phyloP scores from a whole-genome alignment of 2,797 vertebrate genomes.

The Cyclura pinguis region DNA sequence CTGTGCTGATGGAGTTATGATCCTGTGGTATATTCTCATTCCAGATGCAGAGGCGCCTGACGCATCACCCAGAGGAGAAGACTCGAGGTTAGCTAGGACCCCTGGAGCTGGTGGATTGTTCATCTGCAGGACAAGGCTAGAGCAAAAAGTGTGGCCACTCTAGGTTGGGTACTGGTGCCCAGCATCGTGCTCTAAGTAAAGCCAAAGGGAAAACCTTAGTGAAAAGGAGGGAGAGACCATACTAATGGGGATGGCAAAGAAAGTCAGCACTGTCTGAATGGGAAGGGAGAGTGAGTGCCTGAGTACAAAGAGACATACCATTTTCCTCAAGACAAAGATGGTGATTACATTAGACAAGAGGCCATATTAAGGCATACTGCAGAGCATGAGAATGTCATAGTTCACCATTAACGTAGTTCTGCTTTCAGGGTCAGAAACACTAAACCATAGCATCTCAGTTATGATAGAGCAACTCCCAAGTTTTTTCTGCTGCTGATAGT shows the following conservation, averaged over 20 bases:
- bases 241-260: background rate
- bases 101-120: background rate
- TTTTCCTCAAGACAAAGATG: background rate
- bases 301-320: background rate
- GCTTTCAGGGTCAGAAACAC: background rate
- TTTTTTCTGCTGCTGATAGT: background rate
- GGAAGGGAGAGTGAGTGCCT: background rate
- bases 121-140: background rate
- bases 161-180: background rate
- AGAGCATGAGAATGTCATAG: background rate
- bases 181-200: background rate
- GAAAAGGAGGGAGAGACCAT: background rate
- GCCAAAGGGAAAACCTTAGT: background rate
- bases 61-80: slow-evolving; percentile 63
- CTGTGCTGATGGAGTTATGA: background rate
- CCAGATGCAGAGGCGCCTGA: slow-evolving; percentile 70
- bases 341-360: background rate
- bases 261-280: background rate
- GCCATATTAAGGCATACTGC: background rate
- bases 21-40: slow-evolving; percentile 40
- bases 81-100: slow-evolving; percentile 28
- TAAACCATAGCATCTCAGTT: background rate
- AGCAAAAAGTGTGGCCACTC: background rate
- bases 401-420: background rate
- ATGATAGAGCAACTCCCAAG: background rate